Base-by-base conservation (phyloP, 1,140 invertebrate genomes). In the Psilanteris sp. region DNA sequence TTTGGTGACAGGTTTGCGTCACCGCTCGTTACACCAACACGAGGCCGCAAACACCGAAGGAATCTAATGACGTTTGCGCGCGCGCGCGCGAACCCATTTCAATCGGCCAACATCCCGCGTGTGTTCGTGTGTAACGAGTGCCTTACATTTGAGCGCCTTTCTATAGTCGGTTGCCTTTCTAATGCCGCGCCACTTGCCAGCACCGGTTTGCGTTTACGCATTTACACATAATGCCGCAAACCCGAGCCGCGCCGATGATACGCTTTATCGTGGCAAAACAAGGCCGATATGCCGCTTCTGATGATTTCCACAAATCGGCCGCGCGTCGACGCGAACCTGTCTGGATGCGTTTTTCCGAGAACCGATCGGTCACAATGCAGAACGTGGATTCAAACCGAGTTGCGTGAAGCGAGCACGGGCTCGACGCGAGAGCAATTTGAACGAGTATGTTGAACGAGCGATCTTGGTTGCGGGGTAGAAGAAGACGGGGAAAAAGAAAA, bases 61-160 rank as follows among this genome's bases (percentile, higher is more conserved):
- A 37, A 43, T 43, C 22, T 26, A 13, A 43, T 7, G 39, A 8
- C 8, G 14, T 8, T 43, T 43, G 14, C 3, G n/a, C 16, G 20
- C 8, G 8, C 1, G 9, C 5, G 9, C 34, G 9, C 1, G 18
- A 20, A 2, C 3, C 6, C 6, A 27, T n/a, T 9, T 10, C n/a
- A 31, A n/a, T 2, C 5, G 29, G 3, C 5, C 2, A 31, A 9
- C 9, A 10, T 10, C 11, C 11, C 11, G 9, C 15, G 13, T 44
- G 6, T 16, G 15, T 8, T 3, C 1, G 41, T 44, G 11, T 44
- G 8, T 44, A 29, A 44, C 41, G 24, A 44, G 24, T 44, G 24
- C n/a, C 41, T 44, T 27, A 44, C 41, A 44, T 44, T 20, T 44
- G 20, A 44, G 41, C 41, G 41, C 41, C 41, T 44, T 44, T 44